These are phyloP conservation scores for Leptopilina clavipes DNA, from an alignment of 1,140 invertebrate species.

Conservation along the genomic window DNA sequence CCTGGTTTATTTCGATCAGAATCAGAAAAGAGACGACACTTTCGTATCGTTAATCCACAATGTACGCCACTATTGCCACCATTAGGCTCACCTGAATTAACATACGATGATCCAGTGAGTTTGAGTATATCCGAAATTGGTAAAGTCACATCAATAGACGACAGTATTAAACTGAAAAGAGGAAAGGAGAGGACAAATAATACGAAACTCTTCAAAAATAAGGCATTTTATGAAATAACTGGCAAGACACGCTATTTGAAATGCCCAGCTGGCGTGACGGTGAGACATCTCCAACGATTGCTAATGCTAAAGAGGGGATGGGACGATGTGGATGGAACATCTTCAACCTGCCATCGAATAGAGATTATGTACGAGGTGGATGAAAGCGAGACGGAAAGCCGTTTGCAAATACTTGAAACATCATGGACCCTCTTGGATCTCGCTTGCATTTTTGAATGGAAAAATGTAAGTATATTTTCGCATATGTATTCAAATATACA, in stretches of 20 bases:
- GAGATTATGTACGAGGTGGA: slow-evolving; percentile 62
- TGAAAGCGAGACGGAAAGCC: slow-evolving; percentile 42
- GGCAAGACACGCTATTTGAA: slow-evolving; percentile 63
- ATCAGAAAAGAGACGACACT: slow-evolving; percentile 64
- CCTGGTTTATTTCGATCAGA: slow-evolving; percentile 78
- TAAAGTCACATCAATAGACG: slow-evolving; percentile 36
- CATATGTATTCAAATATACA: no score
- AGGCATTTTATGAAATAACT: slow-evolving; percentile 44
- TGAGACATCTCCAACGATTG: slow-evolving; percentile 65
- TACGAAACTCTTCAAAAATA: slow-evolving; percentile 36
- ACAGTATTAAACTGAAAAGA: slow-evolving; percentile 3
- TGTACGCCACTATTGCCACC: slow-evolving; percentile 57
- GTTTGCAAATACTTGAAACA: slow-evolving; percentile 55
- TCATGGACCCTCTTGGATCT: slow-evolving; percentile 69
- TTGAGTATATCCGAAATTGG: slow-evolving; percentile 63
- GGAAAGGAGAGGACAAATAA: background rate
- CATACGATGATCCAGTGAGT: slow-evolving; percentile 67
- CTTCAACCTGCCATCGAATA: slow-evolving; percentile 56
- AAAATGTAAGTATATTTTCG: slow-evolving; percentile 59
- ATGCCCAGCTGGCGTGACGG: slow-evolving; percentile 68
- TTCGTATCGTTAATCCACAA: slow-evolving; percentile 64
- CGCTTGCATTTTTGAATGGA: slow-evolving; percentile 68
- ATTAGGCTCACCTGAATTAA: slow-evolving; percentile 63
- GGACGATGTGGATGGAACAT: slow-evolving; percentile 58
- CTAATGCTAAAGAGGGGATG: slow-evolving; percentile 69